Base-by-base conservation (phyloP, 2,113 vertebrate genomes). In the Balaeniceps rex region DNA sequence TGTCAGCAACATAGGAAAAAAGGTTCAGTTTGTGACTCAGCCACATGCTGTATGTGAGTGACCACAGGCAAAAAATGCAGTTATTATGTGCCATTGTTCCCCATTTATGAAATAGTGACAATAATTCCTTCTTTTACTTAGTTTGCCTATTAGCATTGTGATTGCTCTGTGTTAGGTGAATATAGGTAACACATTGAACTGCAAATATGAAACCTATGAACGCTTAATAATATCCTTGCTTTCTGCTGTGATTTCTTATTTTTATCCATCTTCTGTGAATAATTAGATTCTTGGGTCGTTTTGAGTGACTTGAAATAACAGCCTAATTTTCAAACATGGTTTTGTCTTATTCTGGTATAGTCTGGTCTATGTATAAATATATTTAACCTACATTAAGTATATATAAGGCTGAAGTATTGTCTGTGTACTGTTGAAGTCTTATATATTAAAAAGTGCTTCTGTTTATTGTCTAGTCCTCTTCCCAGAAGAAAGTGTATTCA, bases 121-220 rank as follows among this genome's bases (percentile, higher is more conserved):
- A 52, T 22, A 69, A 84, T 75, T 66, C 12, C 13, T 84, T 19
- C 31, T 77, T 70, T 77, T 81, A 38, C 19, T 51, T 83, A 44
- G 42, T 44, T 44, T 44, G 14, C 36, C 24, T 49, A 3, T 42
- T 46, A 33, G 29, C 0, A 0, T 64, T n/a, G 19, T 9, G 25
- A 38, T 44, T 42, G 21, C 26, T 63, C 42, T 29, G 19, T 34
- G 15, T 71, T 79, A 55, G 26, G 18, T 68, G 34, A 46, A 33
- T 38, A n/a, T 33, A 63, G 36, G 25, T n/a, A 60, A 46, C 18
- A 23, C 57, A 46, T 7, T 42, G 24, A 40, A 51, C 16, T 55
- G 34, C 46, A 91, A 78, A 71, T 66, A 15, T 24, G 21, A 70
- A 36, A 31, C 17, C 5, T 65, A 4, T 61, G 61, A 76, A 36